A percentile compares a stretch with the other conserved stretches of the same genome.
Evolutionary conservation across 2,888 invertebrate genomes (phyloP).

Genomic region (Sarcophaga rosellei): DNA sequence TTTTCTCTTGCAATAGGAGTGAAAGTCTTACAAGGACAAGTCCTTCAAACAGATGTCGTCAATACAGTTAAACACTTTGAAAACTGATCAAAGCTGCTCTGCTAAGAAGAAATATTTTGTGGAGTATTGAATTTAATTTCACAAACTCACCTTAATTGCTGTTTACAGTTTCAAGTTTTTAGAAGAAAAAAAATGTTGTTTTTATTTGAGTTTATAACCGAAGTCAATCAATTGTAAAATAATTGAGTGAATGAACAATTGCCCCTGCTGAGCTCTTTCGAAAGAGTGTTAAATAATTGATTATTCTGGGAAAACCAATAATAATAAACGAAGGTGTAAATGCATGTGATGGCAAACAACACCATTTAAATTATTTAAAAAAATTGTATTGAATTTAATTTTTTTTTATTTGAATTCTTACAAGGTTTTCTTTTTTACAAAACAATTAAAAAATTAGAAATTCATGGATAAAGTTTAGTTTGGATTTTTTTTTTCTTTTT

Average conservation of each 20-base stretch:
- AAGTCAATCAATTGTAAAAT: constrained; percentile 48
- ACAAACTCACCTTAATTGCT: neutral
- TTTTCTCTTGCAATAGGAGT: too few species aligned
- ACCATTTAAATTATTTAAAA: neutral
- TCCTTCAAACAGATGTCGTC: too few species aligned
- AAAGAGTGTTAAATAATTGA: constrained; percentile 29
- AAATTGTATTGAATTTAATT: neutral
- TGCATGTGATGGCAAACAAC: constrained; percentile 24
- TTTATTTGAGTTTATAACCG: neutral
- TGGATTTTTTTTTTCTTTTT: too few species aligned
- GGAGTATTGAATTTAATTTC: neutral
- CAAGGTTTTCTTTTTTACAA: neutral
- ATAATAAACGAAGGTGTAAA: constrained; percentile 29
- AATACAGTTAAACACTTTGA: too few species aligned
- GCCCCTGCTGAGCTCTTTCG: neutral
- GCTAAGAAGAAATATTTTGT: too few species aligned
- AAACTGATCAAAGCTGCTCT: too few species aligned
- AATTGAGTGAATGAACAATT: neutral
- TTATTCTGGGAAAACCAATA: constrained; percentile 5
- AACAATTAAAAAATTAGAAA: neutral
- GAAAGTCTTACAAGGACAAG: too few species aligned
- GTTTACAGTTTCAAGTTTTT: neutral
- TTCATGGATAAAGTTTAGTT: too few species aligned
- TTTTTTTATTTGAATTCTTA: neutral
- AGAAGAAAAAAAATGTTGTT: neutral